Base-by-base conservation (phyloP, 2,113 vertebrate genomes). In the Ibidorhyncha struthersii region DNA sequence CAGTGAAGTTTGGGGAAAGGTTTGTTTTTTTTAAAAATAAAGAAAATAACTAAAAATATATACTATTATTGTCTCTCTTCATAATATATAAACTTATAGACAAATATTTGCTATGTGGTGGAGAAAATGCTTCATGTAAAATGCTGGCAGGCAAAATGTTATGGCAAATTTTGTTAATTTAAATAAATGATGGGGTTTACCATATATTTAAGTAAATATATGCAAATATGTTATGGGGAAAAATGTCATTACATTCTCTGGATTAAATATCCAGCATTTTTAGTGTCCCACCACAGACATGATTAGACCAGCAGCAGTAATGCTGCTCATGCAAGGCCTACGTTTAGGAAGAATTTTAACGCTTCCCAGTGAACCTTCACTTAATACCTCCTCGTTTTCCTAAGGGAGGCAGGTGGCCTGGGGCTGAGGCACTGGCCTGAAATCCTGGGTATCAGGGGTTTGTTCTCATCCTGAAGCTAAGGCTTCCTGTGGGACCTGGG, bases 381-480 rank as follows among this genome's bases (percentile, higher is more conserved):
- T 96, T 23, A 56, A 67, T 82, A 53, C 29, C 78, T 77, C 82
- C 58, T 73, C 0, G 0, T 74, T 34, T 63, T 81, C 93, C 93
- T 87, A 40, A 50, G 94, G 94, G 95, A 92, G 25, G 9, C 0
- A 84, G 91, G 91, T 76, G 89, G 94, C 53, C 67, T 70, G 89
- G 83, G 93, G 86, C 78, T 96, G 91, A 93, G 94, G 94, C 95
- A 49, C 79, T 81, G 93, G 85, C 81, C 83, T 66, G 66, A 91
- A 91, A 93, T 69, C 76, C 95, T 93, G 94, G 94, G 95, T 96
- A 96, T 95, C 86, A 82, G 89, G 94, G 94, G 84, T 77, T 96
- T 97, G 96, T 97, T 96, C 96, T 93, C 95, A 94, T 94, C 87
- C 95, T 94, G 96, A 76, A 96, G 93, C 78, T 29, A 55, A 90